phyloP scores from a whole-genome alignment of 2,113 vertebrate genomes.

The Cnemophilus loriae region DNA sequence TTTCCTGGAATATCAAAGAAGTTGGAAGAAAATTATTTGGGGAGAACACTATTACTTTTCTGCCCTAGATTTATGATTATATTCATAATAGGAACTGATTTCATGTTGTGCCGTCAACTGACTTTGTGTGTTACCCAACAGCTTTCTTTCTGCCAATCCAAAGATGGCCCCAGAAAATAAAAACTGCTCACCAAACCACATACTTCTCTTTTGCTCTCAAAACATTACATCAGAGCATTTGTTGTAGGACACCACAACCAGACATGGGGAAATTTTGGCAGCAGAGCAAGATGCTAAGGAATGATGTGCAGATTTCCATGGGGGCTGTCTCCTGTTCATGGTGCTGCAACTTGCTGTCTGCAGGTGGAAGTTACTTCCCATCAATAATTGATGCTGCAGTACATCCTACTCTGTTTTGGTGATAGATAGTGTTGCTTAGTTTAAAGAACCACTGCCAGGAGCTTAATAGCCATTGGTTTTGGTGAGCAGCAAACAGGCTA shows the following conservation, averaged over 20 bases:
- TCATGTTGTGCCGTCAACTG: rapidly evolving
- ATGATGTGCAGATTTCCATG: neutral
- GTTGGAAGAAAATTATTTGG: neutral
- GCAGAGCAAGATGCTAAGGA: neutral
- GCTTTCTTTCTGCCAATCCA: neutral
- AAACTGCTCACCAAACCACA: rapidly evolving
- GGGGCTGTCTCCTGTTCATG: neutral
- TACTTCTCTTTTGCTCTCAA: neutral
- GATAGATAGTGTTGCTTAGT: neutral
- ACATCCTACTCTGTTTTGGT: neutral
- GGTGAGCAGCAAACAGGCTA: neutral
- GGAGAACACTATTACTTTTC: neutral
- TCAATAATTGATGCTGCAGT: neutral
- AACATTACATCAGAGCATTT: neutral
- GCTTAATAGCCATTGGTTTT: neutral
- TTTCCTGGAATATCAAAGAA: neutral
- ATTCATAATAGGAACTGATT: neutral
- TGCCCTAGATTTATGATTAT: neutral
- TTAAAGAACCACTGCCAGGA: neutral
- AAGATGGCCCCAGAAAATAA: neutral
- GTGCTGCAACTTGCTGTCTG: neutral
- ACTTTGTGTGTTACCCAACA: neutral
- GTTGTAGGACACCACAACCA: rapidly evolving
- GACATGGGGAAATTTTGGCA: neutral
- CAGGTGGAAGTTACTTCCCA: neutral